Conservation (phyloP, 2,113 vertebrate species). For the Eolophus roseicapilla region DNA sequence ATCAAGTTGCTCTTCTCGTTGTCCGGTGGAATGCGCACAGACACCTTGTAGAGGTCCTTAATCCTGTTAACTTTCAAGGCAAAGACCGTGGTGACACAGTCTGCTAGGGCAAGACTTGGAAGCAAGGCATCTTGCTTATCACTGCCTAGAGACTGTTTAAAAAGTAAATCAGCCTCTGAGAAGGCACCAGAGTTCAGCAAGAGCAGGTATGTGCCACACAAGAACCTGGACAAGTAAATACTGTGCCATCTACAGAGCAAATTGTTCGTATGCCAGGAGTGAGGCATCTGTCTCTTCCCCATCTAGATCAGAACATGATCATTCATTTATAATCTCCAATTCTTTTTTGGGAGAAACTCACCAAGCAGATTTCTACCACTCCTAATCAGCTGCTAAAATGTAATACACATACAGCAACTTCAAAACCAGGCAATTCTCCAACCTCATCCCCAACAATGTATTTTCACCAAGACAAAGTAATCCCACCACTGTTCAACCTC, state of each 20-base stretch:
- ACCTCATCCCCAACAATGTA: no score
- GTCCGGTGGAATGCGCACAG: constrained; percentile 96
- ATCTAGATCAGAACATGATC: neutral
- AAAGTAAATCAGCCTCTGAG: neutral
- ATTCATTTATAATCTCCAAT: neutral
- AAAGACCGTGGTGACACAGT: neutral
- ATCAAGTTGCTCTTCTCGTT: constrained; percentile 97
- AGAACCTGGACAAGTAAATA: neutral
- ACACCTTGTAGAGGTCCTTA: constrained; percentile 97
- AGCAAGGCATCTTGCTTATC: neutral
- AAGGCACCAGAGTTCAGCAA: neutral
- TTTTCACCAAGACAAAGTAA: neutral
- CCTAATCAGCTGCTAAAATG: neutral
- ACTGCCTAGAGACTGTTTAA: neutral
- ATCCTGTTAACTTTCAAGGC: constrained; percentile 93
- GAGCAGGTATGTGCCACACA: neutral
- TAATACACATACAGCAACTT: neutral
- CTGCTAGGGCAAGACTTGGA: neutral
- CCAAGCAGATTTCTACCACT: neutral
- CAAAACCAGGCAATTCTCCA: neutral
- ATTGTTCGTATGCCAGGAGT: neutral
- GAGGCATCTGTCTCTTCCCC: neutral
- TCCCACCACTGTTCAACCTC: neutral
- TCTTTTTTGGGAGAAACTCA: neutral
- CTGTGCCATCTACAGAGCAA: neutral